These are phyloP conservation scores for Linhomoeus sp. DNA, from an alignment of 2,888 invertebrate species.

Conservation along the genomic window DNA sequence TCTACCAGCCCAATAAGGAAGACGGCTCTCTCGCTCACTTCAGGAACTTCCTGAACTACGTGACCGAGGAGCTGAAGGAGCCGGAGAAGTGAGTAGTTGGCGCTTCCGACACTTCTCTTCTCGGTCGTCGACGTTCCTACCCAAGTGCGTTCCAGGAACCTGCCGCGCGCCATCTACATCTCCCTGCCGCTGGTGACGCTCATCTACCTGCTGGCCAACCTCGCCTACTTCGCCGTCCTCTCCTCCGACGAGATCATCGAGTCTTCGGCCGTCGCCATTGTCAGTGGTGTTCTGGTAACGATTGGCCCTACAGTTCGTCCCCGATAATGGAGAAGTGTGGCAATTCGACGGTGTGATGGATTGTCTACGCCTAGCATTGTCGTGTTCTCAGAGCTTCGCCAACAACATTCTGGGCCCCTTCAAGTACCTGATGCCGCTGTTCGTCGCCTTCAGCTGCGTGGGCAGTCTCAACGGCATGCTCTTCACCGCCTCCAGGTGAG, in stretches of 20 bases:
- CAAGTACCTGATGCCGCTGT: conserved; percentile 80
- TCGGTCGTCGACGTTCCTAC: not conserved
- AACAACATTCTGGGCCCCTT: conserved; percentile 61
- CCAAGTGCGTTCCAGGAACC: conserved; percentile 43
- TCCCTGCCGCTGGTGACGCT: conserved; percentile 71
- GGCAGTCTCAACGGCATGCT: conserved; percentile 87
- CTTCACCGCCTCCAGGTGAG: conserved; percentile 61
- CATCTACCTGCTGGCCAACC: conserved; percentile 69
- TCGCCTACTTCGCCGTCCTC: conserved; percentile 73
- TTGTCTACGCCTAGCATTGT: conserved; percentile 4
- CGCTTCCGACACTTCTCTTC: no score
- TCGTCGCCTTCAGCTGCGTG: conserved; percentile 84
- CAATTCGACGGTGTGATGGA: no score
- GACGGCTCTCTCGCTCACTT: no score
- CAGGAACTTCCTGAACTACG: conserved; percentile 75
- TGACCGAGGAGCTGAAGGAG: conserved; percentile 77
- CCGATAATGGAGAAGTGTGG: no score
- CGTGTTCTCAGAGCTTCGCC: conserved; percentile 51
- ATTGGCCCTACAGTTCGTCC: no score
- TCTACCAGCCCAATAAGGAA: no score
- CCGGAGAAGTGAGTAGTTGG: conserved; percentile 42
- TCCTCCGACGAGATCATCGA: conserved; percentile 55
- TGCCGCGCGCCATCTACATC: conserved; percentile 79
- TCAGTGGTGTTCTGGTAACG: conserved; percentile 24
- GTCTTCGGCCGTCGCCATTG: conserved; percentile 67